phyloP scores from a whole-genome alignment of 2,113 vertebrate species.

The Asarcornis scutulata region DNA sequence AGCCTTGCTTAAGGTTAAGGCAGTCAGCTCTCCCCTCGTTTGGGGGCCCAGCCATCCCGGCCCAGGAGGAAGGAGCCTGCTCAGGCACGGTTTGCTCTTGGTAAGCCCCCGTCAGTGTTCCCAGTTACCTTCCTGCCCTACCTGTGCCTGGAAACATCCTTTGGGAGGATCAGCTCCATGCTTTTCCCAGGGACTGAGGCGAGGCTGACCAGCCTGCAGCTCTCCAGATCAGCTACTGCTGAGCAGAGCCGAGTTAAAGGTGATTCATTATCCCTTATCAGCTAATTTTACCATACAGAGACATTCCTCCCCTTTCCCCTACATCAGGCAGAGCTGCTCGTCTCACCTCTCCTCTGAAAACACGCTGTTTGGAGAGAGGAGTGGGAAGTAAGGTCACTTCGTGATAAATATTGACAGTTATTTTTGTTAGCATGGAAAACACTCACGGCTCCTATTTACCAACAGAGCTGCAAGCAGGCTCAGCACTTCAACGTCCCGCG shows the following conservation, averaged over 20 bases:
- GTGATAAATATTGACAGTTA: background rate
- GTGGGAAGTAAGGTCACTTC: background rate
- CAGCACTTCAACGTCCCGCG: background rate
- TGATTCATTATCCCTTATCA: slow-evolving; percentile 63
- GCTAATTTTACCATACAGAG: slow-evolving; percentile 32
- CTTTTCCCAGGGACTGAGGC: background rate
- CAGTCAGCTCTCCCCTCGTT: background rate
- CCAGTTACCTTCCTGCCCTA: background rate
- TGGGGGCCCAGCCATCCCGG: background rate
- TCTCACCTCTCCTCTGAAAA: background rate
- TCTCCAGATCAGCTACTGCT: background rate
- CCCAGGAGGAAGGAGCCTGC: background rate
- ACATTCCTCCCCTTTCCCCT: slow-evolving; percentile 65
- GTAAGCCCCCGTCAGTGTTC: background rate
- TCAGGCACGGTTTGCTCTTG: background rate
- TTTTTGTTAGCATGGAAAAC: background rate
- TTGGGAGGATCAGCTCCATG: background rate
- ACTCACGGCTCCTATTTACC: background rate
- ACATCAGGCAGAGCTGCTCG: background rate
- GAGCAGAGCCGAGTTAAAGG: background rate
- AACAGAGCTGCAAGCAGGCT: background rate
- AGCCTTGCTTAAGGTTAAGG: background rate
- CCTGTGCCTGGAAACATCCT: background rate
- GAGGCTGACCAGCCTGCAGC: background rate
- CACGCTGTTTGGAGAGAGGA: background rate